phyloP scores from a whole-genome alignment of 2,888 invertebrate species.

The Amaurobius ferox region DNA sequence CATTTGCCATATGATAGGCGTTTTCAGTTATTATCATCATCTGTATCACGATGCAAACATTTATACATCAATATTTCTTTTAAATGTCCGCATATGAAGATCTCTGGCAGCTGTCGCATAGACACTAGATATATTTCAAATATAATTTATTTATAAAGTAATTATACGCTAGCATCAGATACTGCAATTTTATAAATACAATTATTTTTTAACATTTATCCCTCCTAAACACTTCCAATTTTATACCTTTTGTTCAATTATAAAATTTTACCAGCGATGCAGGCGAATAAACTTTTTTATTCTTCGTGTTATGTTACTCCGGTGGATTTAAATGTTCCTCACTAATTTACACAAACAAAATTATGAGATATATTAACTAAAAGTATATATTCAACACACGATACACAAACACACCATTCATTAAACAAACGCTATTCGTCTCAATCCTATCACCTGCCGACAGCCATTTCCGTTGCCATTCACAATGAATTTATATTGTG shows the following conservation, averaged over 20 bases:
- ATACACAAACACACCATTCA: slow-evolving; percentile 41
- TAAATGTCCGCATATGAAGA: neutral
- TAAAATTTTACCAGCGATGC: neutral
- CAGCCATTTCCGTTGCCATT: slow-evolving; percentile 21
- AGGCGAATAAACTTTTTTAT: neutral
- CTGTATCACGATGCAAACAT: neutral
- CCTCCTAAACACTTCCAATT: neutral
- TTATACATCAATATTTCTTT: neutral
- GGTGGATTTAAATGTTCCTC: neutral
- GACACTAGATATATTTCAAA: too few species aligned
- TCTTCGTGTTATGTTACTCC: neutral
- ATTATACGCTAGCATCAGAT: too few species aligned
- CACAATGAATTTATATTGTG: neutral
- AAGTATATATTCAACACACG: slow-evolving; percentile 32
- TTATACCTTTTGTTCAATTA: neutral
- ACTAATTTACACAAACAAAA: neutral
- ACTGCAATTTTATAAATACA: too few species aligned
- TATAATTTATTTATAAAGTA: too few species aligned
- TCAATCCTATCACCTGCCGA: slow-evolving; percentile 60
- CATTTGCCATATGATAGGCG: neutral
- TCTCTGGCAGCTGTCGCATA: neutral
- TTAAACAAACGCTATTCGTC: slow-evolving; percentile 52
- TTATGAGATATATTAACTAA: slow-evolving; percentile 17
- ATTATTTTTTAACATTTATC: too few species aligned
- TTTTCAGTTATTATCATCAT: neutral